A percentile compares a stretch with the other conserved stretches of the same genome.
These are phyloP conservation scores for Lasioglossum villosulum DNA, from an alignment of 2,888 invertebrate genomes.

Conservation along the genomic window DNA sequence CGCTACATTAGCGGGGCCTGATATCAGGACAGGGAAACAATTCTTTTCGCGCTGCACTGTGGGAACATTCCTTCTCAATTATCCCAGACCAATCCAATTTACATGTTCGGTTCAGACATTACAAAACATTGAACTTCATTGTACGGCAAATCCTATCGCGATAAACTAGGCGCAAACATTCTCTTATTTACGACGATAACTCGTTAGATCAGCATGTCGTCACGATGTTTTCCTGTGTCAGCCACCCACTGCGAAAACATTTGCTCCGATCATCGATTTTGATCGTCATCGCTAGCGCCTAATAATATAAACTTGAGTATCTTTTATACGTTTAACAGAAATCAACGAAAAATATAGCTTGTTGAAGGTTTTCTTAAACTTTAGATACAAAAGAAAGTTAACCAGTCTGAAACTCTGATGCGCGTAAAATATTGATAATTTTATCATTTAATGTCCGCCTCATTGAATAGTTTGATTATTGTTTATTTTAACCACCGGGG, in stretches of 20 bases:
- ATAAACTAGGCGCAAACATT: slow-evolving; percentile 25
- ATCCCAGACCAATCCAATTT: background rate
- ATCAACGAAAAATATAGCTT: background rate
- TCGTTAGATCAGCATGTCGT: slow-evolving; percentile 31
- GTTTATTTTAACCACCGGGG: background rate
- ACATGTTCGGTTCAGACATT: background rate
- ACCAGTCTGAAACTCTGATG: background rate
- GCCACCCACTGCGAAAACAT: slow-evolving; percentile 77
- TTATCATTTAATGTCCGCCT: background rate
- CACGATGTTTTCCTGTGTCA: slow-evolving; percentile 49
- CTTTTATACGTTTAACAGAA: background rate
- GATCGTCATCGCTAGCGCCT: background rate
- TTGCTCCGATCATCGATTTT: slow-evolving; percentile 48
- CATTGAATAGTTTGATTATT: background rate
- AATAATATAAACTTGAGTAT: background rate
- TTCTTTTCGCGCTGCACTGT: slow-evolving; percentile 20
- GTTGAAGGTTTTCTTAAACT: background rate
- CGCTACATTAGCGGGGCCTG: slow-evolving; percentile 40
- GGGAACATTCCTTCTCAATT: slow-evolving; percentile 4
- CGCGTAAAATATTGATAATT: background rate
- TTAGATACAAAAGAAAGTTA: background rate
- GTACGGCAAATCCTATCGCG: slow-evolving; percentile 2
- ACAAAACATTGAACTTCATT: background rate
- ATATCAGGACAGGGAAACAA: slow-evolving; percentile 28
- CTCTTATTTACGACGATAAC: slow-evolving; percentile 38